These are phyloP conservation scores for Apis dorsata DNA, from an alignment of 1,140 invertebrate genomes.

Conservation along the genomic window DNA sequence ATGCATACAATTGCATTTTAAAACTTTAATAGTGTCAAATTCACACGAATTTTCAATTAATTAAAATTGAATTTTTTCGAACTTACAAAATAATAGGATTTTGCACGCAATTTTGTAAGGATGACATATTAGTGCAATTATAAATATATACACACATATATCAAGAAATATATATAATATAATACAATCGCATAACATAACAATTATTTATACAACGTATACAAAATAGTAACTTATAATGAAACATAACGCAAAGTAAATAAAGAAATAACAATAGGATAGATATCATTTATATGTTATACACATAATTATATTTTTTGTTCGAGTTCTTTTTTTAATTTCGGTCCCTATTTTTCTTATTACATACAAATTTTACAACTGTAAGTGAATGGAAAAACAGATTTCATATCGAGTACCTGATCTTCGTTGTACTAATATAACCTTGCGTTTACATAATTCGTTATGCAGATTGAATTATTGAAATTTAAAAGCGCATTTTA, in stretches of 20 bases:
- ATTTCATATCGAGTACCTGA: background rate
- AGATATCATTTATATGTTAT: constrained; percentile 12
- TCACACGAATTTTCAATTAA: constrained; percentile 5
- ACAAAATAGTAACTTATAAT: constrained; percentile 55
- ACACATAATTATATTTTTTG: constrained; percentile 13
- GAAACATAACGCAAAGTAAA: constrained; percentile 58
- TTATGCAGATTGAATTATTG: background rate
- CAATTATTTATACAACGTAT: constrained; percentile 61
- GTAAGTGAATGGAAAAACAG: constrained; percentile 14
- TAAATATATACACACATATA: constrained; percentile 58
- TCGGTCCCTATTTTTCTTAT: constrained; percentile 34
- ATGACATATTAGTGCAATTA: constrained; percentile 33
- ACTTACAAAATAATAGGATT: constrained; percentile 57
- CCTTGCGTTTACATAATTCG: background rate
- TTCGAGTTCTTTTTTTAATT: constrained; percentile 3
- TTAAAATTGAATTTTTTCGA: constrained; percentile 14
- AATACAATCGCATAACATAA: constrained; percentile 64
- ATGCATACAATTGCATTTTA: constrained; percentile 14
- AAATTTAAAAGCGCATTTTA: background rate
- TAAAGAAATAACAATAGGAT: constrained; percentile 50
- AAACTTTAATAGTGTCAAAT: background rate
- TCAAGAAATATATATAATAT: constrained; percentile 61
- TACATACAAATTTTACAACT: background rate
- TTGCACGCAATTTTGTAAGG: constrained; percentile 12
- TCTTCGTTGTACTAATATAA: constrained; percentile 22